Percentiles rank a stretch among this genome's conserved stretches.
Evolutionary conservation across 2,113 vertebrate species (phyloP).

Genomic region (Coracopsis vasa): DNA sequence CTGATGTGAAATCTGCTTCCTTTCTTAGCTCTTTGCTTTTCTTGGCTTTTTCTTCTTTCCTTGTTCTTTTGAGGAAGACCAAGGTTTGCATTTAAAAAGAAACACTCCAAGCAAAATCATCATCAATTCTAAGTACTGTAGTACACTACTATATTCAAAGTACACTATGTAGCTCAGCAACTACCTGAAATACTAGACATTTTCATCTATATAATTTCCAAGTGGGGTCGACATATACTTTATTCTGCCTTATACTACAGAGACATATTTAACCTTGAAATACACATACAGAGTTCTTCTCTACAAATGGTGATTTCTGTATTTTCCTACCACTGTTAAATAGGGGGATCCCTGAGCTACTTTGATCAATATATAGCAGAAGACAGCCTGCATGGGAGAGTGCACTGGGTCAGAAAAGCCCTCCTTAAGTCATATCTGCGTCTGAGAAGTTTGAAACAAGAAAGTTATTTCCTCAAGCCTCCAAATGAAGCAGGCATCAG

Average conservation of each 20-base stretch:
- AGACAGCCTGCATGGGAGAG: background rate
- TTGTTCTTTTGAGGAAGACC: background rate
- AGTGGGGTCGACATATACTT: background rate
- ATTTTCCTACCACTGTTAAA: background rate
- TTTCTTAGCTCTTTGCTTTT: background rate
- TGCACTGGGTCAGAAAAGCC: background rate
- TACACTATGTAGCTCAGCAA: background rate
- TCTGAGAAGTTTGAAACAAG: background rate
- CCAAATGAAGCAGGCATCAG: conserved; percentile 10
- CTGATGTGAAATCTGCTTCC: background rate
- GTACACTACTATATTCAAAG: background rate
- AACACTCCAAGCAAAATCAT: background rate
- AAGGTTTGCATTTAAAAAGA: background rate
- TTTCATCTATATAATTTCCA: background rate
- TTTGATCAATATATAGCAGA: background rate
- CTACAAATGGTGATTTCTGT: background rate
- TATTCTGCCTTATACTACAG: background rate
- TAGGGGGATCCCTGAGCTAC: background rate
- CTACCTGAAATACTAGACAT: background rate
- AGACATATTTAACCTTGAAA: background rate
- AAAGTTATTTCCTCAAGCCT: conserved; percentile 29
- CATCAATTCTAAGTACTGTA: background rate
- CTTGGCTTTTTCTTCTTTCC: background rate
- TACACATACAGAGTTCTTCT: background rate
- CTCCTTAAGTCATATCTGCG: background rate